Conservation (phyloP, 2,888 invertebrate species). For the Drosophila nigricruria region DNA sequence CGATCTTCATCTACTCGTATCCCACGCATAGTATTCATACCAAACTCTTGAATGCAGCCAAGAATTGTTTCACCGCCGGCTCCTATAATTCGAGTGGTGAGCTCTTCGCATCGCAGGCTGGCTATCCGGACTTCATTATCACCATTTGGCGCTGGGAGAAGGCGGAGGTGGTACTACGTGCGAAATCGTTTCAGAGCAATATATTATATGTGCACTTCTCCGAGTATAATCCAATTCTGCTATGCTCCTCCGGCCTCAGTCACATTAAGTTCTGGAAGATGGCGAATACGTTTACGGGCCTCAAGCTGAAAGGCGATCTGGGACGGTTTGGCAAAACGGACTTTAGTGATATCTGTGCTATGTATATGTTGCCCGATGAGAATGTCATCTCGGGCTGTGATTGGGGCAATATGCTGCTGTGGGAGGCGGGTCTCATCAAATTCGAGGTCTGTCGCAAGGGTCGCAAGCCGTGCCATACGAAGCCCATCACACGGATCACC, state of each 20-base stretch:
- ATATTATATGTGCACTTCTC: conserved; percentile 93
- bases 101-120: conserved; percentile 90
- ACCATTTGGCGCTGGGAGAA: conserved; percentile 96
- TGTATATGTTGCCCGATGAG: conserved; percentile 94
- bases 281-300: conserved; percentile 94
- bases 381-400: conserved; percentile 94
- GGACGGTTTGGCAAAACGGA: conserved; percentile 97
- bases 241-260: conserved; percentile 91
- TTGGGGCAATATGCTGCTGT: conserved; percentile 96
- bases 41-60: conserved; percentile 92
- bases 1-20: conserved; percentile 93
- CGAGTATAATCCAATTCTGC: conserved; percentile 90
- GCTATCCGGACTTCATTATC: conserved; percentile 93
- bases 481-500: conserved; percentile 87
- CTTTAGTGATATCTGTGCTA: conserved; percentile 94
- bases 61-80: conserved; percentile 89
- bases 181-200: conserved; percentile 93
- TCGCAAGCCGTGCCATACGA: conserved; percentile 90
- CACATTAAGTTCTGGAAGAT: conserved; percentile 98
- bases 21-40: conserved; percentile 91
- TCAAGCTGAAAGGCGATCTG: conserved; percentile 94
- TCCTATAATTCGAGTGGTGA: conserved; percentile 93
- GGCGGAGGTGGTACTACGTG: conserved; percentile 90
- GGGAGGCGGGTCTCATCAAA: conserved; percentile 96
- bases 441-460: conserved; percentile 91